phyloP scores from a whole-genome alignment of 1,140 invertebrate genomes.

The Drosophila nasuta region DNA sequence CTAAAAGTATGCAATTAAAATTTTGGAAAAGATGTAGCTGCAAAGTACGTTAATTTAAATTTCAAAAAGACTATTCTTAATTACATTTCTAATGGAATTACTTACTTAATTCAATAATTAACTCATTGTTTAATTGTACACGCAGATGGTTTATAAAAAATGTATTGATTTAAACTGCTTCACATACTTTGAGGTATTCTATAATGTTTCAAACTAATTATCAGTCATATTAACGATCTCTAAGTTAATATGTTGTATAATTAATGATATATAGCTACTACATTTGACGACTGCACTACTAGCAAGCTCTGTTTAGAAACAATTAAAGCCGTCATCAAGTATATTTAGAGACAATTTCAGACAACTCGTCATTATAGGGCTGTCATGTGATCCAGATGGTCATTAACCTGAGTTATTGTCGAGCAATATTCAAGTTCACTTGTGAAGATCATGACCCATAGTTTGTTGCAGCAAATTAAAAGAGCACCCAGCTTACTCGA shows the following conservation, averaged over 20 bases:
- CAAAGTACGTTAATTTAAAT: no score
- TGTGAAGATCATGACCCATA: not conserved
- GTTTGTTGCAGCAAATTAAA: not conserved
- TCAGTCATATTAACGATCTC: slow-evolving; percentile 21
- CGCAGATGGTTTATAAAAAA: no score
- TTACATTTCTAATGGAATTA: no score
- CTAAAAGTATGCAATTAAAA: no score
- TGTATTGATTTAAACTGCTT: no score
- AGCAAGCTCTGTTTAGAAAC: not conserved
- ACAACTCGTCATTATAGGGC: not conserved
- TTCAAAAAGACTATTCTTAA: no score
- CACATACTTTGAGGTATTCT: no score
- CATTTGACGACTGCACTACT: slow-evolving; percentile 2
- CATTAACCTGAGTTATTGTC: not conserved
- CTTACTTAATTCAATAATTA: no score
- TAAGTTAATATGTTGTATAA: slow-evolving; percentile 7
- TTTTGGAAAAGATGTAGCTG: no score
- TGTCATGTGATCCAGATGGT: not conserved
- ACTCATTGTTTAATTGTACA: no score
- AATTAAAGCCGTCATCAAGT: not conserved
- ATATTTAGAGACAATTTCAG: slow-evolving; percentile 4
- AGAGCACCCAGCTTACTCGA: not conserved
- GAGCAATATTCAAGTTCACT: not conserved
- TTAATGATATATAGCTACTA: not conserved
- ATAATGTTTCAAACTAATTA: not conserved